Evolutionary conservation across 2,113 vertebrate species (phyloP).

Genomic region (Chaetops frenatus): DNA sequence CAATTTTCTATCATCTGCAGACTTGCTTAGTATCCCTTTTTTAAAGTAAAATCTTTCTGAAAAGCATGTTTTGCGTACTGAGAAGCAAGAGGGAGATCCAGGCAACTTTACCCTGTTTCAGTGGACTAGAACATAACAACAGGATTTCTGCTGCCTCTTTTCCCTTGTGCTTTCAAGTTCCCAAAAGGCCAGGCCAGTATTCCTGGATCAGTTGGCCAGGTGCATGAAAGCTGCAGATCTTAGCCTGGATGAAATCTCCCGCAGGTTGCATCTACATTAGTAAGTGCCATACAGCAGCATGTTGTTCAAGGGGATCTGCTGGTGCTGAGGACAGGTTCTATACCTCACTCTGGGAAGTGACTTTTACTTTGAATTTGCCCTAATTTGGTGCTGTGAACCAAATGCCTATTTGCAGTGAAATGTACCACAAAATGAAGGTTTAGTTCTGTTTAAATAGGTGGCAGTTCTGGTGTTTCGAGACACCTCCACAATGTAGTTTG

Average conservation of each 20-base stretch:
- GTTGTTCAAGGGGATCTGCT: background rate
- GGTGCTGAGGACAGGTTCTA: background rate
- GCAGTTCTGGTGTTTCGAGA: background rate
- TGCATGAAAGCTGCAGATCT: background rate
- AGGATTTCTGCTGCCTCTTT: background rate
- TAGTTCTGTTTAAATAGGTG: background rate
- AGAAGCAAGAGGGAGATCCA: background rate
- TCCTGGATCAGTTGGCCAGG: background rate
- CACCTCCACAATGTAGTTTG: background rate
- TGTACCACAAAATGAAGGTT: background rate
- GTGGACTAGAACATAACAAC: fast-evolving
- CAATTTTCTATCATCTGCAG: background rate
- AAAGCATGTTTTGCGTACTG: background rate
- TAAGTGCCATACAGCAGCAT: background rate
- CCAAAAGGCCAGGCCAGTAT: background rate
- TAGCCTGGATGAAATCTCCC: background rate
- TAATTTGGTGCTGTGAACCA: background rate
- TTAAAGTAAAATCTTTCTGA: background rate
- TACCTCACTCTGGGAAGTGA: background rate
- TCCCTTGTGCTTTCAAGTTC: background rate
- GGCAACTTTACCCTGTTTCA: background rate
- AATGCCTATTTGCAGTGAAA: background rate
- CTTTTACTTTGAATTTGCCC: background rate
- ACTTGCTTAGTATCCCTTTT: background rate
- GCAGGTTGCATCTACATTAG: fast-evolving